A percentile compares a stretch with the other conserved stretches of the same genome.
Conservation (phyloP, 2,797 vertebrate species). For the Mus caroli region DNA sequence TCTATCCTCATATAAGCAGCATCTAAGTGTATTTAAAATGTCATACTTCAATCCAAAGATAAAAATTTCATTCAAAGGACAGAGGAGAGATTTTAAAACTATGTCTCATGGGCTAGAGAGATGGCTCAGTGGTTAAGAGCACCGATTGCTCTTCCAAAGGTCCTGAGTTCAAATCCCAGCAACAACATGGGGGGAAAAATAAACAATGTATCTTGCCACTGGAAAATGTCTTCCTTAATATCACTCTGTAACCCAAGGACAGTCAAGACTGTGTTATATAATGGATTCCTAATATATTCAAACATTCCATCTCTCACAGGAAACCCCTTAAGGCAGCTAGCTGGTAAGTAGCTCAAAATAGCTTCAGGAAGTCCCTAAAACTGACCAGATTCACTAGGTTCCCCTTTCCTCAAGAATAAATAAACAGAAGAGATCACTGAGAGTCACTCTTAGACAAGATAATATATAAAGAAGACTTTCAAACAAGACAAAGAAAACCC, state of each 20-base stretch:
- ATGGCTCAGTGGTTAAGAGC: too few relatives aligned
- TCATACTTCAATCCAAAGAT: slow-evolving; percentile 23
- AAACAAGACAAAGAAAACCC: background rate
- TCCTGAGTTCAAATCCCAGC: too few relatives aligned
- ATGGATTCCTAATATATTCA: background rate
- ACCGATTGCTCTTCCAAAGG: too few relatives aligned
- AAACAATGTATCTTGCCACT: background rate
- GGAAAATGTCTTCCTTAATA: background rate
- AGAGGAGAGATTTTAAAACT: slow-evolving; percentile 26
- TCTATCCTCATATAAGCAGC: slow-evolving; percentile 21
- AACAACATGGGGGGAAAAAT: too few relatives aligned
- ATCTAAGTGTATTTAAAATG: slow-evolving; percentile 46
- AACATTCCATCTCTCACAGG: background rate
- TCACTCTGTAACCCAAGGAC: background rate
- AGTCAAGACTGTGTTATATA: background rate
- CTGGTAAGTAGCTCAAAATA: background rate
- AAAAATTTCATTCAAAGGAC: background rate
- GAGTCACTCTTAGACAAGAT: background rate
- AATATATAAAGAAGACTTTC: background rate
- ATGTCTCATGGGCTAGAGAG: background rate
- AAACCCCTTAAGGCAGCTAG: background rate
- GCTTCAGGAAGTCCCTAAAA: background rate
- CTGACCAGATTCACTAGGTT: background rate
- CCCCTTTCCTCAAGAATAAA: background rate
- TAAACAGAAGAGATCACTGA: background rate